Base-by-base conservation (phyloP, 2,113 vertebrate genomes). In the Manacus vitellinus region DNA sequence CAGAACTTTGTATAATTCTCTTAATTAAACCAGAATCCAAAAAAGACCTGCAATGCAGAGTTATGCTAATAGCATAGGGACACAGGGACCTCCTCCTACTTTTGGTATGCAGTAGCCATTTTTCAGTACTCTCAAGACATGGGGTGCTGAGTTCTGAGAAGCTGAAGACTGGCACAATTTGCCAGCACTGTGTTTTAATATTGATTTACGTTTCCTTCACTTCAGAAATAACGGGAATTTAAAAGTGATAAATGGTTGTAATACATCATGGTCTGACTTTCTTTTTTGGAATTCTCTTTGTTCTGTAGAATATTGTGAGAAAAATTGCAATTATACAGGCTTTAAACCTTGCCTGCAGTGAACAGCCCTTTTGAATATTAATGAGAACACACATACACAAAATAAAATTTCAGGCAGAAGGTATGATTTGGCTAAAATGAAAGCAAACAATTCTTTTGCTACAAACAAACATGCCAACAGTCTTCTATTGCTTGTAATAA, bases 361-460 rank as follows among this genome's bases (percentile, higher is more conserved):
- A 95, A 49, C 15, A 88, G 44, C 17, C 52, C 87, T 91, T 88
- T 68, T 81, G 85, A 95, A 92, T 94, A 62, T 85, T 94, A 85
- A 93, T 80, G 67, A 77, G 47, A 81, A 54, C 5, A 66, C 20
- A 72, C 4, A 58, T 13, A 6, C 10, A 63, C 2, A 65, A 76
- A 63, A 67, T 55, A 55, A 43, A 78, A 58, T 72, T 94, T 89
- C 61, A 83, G 28, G 28, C 41, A 94, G 51, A 95, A 89, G 41
- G 66, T 85, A 55, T 1, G 15, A 61, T 1, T 24, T 9, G 13
- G 28, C 4, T 81, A 74, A 94, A 94, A 90, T 18, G 14, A 89
- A 92, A 68, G 22, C 72, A 96, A 91, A 76, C 14, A 27, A 52
- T 73, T 76, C 0, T 72, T 92, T 92, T 91, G 4, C 37, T 41